Base-by-base conservation (phyloP, 2,888 invertebrate species). In the Cephus pygmeus region DNA sequence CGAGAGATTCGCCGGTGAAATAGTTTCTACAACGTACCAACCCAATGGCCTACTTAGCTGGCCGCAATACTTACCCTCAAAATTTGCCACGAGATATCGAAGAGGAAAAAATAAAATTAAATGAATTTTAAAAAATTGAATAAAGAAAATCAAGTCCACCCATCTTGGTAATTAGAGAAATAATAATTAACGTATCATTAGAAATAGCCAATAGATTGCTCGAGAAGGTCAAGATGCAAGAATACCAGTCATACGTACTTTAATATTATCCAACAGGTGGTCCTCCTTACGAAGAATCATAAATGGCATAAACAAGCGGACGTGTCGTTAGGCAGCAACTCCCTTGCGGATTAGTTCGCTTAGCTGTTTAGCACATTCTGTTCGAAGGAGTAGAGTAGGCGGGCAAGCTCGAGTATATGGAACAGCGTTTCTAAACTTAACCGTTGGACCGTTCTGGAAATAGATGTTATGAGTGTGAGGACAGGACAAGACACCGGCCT, bases 381-480 rank as follows among this genome's bases (percentile, higher is more conserved):
- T 56, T 56, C 6, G 56, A 56, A 56, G 56, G 56, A 56, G 81
- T 85, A 85, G 86, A 87, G 89, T 88, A 86, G 87, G 88, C 88
- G 88, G 87, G 86, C 85, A 75, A 86, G 86, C 86, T 85, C 87
- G 88, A 87, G 88, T 91, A 91, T 91, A 91, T 91, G 90, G 90
- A 91, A 90, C 91, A 89, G 85, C 85, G 84, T 86, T 84, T 87
- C 91, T 91, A 91, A 91, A 90, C 86, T 91, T 91, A 91, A 90
- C 86, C 85, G 86, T 85, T 87, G 88, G 90, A 88, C 88, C 88
- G 90, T 86, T 91, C 91, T 91, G 91, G 89, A 91, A 91, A 91
- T 91, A 91, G 91, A 91, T 89, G 88, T 91, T 91, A 91, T 91
- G 90, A 90, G 90, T 91, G 90, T 90, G 91, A 91, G 91, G 91